These are phyloP conservation scores for Drosophila pallidifrons DNA, from an alignment of 1,140 invertebrate species.

Conservation along the genomic window DNA sequence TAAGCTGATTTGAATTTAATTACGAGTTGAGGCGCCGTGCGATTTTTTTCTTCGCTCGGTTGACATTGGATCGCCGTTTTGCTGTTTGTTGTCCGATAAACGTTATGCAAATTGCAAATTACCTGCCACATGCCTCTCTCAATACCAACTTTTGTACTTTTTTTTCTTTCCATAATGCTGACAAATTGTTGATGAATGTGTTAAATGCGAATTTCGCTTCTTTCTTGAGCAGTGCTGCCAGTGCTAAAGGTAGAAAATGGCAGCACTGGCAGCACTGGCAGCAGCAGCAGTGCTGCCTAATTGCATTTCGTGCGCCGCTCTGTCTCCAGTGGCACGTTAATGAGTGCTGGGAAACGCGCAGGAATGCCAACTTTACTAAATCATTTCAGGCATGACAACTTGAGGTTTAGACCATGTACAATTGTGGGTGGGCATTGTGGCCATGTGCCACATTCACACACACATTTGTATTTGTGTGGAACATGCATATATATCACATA, in stretches of 20 bases:
- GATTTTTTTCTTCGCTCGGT: slow-evolving; percentile 52
- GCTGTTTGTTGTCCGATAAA: slow-evolving; percentile 49
- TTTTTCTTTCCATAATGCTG: slow-evolving; percentile 59
- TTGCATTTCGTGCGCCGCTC: slow-evolving; percentile 42
- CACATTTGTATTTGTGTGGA: slow-evolving; percentile 16
- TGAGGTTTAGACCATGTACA: slow-evolving; percentile 52
- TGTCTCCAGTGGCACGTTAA: slow-evolving; percentile 57
- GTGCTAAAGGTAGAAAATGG: not conserved
- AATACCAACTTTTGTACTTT: slow-evolving; percentile 7
- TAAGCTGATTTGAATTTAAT: slow-evolving; percentile 78
- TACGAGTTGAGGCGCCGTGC: slow-evolving; percentile 51
- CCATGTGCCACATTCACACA: slow-evolving; percentile 28
- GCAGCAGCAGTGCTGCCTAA: slow-evolving; percentile 23
- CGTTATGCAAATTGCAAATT: slow-evolving; percentile 72
- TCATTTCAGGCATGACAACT: slow-evolving; percentile 67
- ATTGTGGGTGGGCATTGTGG: slow-evolving; percentile 14
- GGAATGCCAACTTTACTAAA: slow-evolving; percentile 76
- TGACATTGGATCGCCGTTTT: slow-evolving; percentile 42
- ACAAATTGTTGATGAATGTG: slow-evolving; percentile 82
- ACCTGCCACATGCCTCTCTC: slow-evolving; percentile 21
- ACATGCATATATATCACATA: slow-evolving; percentile 22
- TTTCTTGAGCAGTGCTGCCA: not conserved
- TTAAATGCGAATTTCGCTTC: slow-evolving; percentile 60
- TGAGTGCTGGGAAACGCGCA: slow-evolving; percentile 63
- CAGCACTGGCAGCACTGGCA: not conserved